Base-by-base conservation (phyloP, 2,888 invertebrate genomes). In the Acleris cristana region DNA sequence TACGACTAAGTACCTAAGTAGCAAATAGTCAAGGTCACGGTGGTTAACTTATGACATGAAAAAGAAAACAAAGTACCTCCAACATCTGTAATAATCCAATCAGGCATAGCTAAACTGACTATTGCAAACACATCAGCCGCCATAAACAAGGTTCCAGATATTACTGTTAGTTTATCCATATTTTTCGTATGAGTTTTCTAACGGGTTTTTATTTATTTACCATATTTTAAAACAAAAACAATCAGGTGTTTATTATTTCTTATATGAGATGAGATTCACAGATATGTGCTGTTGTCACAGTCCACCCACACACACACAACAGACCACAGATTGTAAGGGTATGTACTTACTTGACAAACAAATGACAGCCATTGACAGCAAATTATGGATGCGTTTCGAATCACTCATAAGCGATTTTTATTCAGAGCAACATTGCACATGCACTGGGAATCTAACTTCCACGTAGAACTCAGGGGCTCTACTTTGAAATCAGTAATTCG, bases 41-140 rank as follows among this genome's bases (percentile, higher is more conserved):
- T 34, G 2, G 12, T 34, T 12, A 34, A 34, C 3, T 34, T 34
- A 34, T 40, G 14, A 14, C 14, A 40, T 10, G 40, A 44, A 16
- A 6, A 48, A 8, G 48, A 10, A 1, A 16, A 56, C 21, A 12
- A 44, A 19, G 40, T 51, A 97, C 98, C 98, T 92, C 98, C 98
- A 79, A 98, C 97, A 89, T 98, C 97, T 2, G 98, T 98, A 62
- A 98, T 97, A 78, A 99, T 98, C 98, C 98, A 99, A 85, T 98
- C 98, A 54, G 98, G 98, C 96, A 98, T 96, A 40, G 97, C 97
- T 75, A 99, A 94, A 87, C 98, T 98, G 2, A 97, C 96, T 72
- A 98, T 97, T 6, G 98, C 98, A 92, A 98, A 98, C 61, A 98
- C 95, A 94, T 98, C 98, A 45, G 98, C 98, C 45, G 97, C 96